phyloP scores from a whole-genome alignment of 2,797 vertebrate genomes.

The Schizothorax lantsangensis region DNA sequence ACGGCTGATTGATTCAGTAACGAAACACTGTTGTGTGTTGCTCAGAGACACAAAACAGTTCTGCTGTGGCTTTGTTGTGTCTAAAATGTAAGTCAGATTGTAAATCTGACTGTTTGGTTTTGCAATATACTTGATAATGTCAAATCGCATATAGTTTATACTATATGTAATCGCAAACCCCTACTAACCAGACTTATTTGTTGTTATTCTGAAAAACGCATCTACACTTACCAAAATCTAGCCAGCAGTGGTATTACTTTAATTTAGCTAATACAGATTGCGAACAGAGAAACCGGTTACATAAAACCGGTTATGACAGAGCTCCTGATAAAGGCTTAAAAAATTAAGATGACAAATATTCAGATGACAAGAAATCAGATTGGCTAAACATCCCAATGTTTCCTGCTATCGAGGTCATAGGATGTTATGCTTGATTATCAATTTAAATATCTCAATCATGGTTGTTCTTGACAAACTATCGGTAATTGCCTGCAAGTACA shows the following conservation, averaged over 20 bases:
- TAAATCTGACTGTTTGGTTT: not conserved
- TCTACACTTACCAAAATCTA: not conserved
- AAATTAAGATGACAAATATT: not conserved
- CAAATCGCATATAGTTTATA: not conserved
- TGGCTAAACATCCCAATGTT: not conserved
- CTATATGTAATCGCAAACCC: too few relatives aligned
- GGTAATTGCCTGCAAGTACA: not conserved
- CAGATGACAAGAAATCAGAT: not conserved
- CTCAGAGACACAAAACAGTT: too few relatives aligned
- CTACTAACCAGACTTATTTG: too few relatives aligned
- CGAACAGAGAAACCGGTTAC: not conserved
- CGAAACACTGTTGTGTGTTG: not conserved
- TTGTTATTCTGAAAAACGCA: not conserved
- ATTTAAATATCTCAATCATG: not conserved
- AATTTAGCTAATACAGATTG: not conserved
- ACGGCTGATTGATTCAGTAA: not conserved
- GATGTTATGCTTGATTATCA: not conserved
- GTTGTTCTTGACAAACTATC: constrained; percentile 17
- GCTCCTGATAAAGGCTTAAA: not conserved
- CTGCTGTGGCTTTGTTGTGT: too few relatives aligned
- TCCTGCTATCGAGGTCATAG: not conserved
- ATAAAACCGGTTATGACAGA: not conserved
- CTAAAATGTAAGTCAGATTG: too few relatives aligned
- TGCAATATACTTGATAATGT: not conserved
- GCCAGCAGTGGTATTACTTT: not conserved